These are phyloP conservation scores for Trilocha varians DNA, from an alignment of 2,888 invertebrate species.

Conservation along the genomic window DNA sequence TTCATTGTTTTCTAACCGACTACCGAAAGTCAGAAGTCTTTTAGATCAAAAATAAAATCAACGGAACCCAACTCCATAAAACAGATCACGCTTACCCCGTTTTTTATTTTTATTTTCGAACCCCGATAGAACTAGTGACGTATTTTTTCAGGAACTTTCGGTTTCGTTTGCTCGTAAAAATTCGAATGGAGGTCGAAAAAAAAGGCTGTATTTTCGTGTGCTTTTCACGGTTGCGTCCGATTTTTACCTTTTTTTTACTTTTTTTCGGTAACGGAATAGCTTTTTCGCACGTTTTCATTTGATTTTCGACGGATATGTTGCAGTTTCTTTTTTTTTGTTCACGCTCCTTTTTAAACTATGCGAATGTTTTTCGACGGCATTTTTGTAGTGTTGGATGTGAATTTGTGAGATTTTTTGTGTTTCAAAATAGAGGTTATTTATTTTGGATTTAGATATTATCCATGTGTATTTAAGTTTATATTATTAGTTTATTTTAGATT, in stretches of 20 bases:
- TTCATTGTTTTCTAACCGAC: too few species aligned
- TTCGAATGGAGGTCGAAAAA: conserved; percentile 65
- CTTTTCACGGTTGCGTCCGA: conserved; percentile 48
- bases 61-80: not conserved
- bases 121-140: conserved; percentile 68
- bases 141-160: conserved; percentile 57
- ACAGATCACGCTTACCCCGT: not conserved
- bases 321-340: not conserved
- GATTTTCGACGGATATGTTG: not conserved
- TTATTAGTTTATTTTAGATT: too few species aligned
- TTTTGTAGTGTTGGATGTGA: too few species aligned
- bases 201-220: conserved; percentile 48
- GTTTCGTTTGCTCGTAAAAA: conserved; percentile 60
- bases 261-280: not conserved
- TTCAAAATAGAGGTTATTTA: too few species aligned
- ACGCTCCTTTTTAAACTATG: not conserved
- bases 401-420: too few species aligned
- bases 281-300: not conserved
- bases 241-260: conserved; percentile 18
- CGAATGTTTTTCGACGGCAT: not conserved
- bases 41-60: not conserved
- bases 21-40: too few species aligned
- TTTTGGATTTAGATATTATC: too few species aligned
- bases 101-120: conserved; percentile 43
- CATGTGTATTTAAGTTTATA: too few species aligned